phyloP scores from a whole-genome alignment of 1,140 invertebrate genomes.

The Sitophilus oryzae region DNA sequence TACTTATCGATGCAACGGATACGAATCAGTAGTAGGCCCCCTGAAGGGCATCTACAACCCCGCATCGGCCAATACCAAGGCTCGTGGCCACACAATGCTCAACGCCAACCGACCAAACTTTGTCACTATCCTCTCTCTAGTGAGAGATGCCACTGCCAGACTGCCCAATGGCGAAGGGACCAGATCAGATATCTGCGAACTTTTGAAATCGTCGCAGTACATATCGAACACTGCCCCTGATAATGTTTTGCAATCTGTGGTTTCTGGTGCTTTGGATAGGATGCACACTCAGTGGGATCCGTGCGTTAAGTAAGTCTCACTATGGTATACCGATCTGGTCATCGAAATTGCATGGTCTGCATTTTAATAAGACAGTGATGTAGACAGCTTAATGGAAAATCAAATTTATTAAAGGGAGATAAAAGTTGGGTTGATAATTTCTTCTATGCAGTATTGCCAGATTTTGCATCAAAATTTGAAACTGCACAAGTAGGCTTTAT shows the following conservation, averaged over 20 bases:
- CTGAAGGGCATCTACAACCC: slow-evolving; percentile 80
- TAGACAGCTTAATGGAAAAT: no score
- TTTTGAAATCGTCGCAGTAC: slow-evolving; percentile 81
- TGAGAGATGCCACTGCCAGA: slow-evolving; percentile 86
- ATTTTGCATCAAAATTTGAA: no score
- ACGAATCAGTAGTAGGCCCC: slow-evolving; percentile 82
- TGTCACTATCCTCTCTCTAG: slow-evolving; percentile 84
- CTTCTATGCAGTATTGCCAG: no score
- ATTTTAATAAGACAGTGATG: no score
- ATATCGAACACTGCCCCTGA: slow-evolving; percentile 67
- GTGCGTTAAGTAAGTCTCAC: slow-evolving; percentile 64
- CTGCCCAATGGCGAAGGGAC: slow-evolving; percentile 93
- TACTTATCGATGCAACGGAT: slow-evolving; percentile 69
- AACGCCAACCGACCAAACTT: slow-evolving; percentile 80
- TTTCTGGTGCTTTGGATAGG: slow-evolving; percentile 81
- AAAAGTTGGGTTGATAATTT: no score
- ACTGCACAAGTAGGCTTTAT: no score
- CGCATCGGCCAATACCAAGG: slow-evolving; percentile 46
- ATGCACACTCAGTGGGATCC: slow-evolving; percentile 86
- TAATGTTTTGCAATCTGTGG: slow-evolving; percentile 71
- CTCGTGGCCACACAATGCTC: slow-evolving; percentile 78
- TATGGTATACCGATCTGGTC: background rate
- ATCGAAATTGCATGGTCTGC: no score
- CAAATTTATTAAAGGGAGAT: no score
- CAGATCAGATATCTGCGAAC: slow-evolving; percentile 78